A percentile compares a stretch with the other conserved stretches of the same genome.
Evolutionary conservation across 2,113 vertebrate species (phyloP).

Genomic region (Aix galericulata): DNA sequence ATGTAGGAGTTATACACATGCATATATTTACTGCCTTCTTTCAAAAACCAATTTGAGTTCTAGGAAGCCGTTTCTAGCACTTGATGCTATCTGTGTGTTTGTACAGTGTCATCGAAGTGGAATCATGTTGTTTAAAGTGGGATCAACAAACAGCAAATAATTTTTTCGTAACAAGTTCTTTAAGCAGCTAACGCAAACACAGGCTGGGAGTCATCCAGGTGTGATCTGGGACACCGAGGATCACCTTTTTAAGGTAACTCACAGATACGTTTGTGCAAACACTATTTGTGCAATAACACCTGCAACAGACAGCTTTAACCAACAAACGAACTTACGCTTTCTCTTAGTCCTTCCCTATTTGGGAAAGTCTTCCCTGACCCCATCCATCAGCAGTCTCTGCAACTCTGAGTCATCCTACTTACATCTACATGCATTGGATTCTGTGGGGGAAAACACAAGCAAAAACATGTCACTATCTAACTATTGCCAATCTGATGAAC

Average conservation of each 20-base stretch:
- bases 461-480: background rate
- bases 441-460: background rate
- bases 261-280: background rate
- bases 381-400: background rate
- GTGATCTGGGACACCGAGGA: background rate
- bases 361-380: background rate
- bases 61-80: conserved; percentile 11
- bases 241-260: background rate
- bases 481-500: background rate
- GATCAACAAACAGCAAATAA: background rate
- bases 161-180: background rate
- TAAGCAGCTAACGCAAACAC: background rate
- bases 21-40: conserved; percentile 21
- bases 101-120: background rate
- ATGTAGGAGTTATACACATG: background rate
- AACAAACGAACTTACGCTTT: background rate
- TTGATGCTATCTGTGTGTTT: background rate
- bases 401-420: background rate
- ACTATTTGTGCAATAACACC: background rate
- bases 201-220: background rate
- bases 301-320: background rate
- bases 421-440: background rate
- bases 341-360: background rate
- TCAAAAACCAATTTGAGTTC: conserved; percentile 20
- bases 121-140: background rate